Percentiles rank a stretch among this genome's conserved stretches.
phyloP scores from a whole-genome alignment of 2,888 invertebrate genomes.

The Synergus gifuensis region DNA sequence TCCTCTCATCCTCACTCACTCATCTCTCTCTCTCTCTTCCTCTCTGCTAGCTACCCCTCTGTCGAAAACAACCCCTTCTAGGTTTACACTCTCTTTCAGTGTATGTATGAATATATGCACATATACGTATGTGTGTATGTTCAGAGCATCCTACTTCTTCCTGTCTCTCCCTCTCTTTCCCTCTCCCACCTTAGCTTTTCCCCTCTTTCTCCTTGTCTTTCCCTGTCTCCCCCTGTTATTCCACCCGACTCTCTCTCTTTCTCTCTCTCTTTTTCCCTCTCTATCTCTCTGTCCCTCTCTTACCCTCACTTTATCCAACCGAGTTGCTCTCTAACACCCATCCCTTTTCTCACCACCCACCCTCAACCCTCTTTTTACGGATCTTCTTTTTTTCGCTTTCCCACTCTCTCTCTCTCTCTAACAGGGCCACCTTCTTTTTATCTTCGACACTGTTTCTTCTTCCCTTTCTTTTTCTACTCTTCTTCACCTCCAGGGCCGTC shows the following conservation, averaged over 20 bases:
- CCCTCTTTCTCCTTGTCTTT: neutral
- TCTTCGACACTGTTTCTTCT: constrained; percentile 31
- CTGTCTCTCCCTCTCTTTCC: neutral
- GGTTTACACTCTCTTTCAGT: neutral
- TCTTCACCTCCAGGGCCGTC: neutral
- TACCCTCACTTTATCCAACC: neutral
- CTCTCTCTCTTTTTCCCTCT: neutral
- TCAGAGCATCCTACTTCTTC: neutral
- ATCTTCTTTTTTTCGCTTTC: constrained; percentile 44
- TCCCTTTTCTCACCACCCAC: constrained; percentile 47
- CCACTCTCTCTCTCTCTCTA: constrained; percentile 34
- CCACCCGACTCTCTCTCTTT: no score
- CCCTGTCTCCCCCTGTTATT: neutral
- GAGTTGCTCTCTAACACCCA: constrained; percentile 25
- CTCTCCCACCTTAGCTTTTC: neutral
- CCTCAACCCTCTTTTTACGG: constrained; percentile 20
- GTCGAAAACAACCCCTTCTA: neutral
- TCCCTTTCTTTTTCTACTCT: constrained; percentile 10
- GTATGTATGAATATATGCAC: neutral
- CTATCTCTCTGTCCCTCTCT: constrained; percentile 36
- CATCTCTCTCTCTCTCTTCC: neutral
- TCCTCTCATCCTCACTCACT: neutral
- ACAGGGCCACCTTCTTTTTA: neutral
- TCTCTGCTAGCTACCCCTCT: neutral
- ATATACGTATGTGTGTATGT: no score